phyloP scores from a whole-genome alignment of 2,888 invertebrate species.

The Periphyllus acericola region DNA sequence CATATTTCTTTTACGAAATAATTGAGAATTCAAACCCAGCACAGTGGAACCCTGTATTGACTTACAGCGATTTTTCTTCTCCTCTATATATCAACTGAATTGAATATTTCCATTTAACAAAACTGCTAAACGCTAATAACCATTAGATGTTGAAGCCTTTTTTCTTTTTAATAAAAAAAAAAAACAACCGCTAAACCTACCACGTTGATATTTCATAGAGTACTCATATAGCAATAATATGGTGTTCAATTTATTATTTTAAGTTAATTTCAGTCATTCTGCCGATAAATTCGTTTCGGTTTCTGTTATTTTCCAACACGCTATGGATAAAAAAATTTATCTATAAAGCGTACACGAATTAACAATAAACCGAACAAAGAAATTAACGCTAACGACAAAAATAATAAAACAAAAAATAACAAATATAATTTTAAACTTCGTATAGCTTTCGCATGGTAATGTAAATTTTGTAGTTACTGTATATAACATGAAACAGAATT shows the following conservation, averaged over 20 bases:
- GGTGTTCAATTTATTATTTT: neutral
- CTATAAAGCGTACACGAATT: neutral
- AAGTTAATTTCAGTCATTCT: neutral
- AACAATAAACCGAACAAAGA: neutral
- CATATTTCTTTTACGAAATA: constrained; percentile 47
- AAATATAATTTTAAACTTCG: neutral
- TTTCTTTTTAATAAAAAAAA: too few species aligned
- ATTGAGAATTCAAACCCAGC: constrained; percentile 44
- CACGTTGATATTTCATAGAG: neutral
- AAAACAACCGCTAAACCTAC: too few species aligned
- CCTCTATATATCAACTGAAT: neutral
- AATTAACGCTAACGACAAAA: neutral
- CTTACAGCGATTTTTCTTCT: neutral
- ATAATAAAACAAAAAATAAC: neutral
- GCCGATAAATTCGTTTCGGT: neutral
- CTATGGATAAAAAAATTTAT: neutral
- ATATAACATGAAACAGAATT: neutral
- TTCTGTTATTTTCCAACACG: neutral
- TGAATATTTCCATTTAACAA: constrained; percentile 1
- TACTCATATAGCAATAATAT: neutral
- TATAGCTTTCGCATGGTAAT: neutral
- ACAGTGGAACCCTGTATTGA: constrained; percentile 3
- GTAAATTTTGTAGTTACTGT: neutral
- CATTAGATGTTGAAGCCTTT: too few species aligned
- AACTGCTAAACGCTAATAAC: too few species aligned